phyloP scores from a whole-genome alignment of 2,797 vertebrate species.

The Podarcis lilfordi region DNA sequence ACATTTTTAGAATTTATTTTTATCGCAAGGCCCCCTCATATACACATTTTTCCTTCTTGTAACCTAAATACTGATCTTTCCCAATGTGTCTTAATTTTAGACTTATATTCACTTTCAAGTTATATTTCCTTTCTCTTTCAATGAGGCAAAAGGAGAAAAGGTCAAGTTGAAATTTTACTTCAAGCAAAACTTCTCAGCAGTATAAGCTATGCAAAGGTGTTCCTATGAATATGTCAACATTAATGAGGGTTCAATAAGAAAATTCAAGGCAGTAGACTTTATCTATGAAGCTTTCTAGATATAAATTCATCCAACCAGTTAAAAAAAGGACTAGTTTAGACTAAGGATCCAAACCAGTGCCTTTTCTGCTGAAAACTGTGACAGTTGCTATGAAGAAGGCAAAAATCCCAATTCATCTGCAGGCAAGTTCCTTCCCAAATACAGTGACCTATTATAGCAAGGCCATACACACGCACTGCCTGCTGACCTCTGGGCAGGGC shows the following conservation, averaged over 20 bases:
- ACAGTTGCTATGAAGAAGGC: no score
- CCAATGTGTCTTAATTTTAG: neutral
- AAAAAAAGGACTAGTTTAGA: neutral
- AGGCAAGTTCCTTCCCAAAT: no score
- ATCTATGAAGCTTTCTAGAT: neutral
- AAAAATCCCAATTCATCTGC: no score
- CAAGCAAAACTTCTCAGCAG: neutral
- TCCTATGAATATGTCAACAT: neutral
- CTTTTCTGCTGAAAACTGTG: no score
- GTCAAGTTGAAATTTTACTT: constrained; percentile 2
- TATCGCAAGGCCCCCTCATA: neutral
- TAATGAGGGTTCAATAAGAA: neutral
- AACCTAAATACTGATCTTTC: neutral
- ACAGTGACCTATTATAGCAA: no score
- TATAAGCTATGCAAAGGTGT: neutral
- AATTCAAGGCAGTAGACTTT: neutral
- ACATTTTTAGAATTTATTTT: neutral
- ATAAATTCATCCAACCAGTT: neutral
- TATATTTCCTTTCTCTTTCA: neutral
- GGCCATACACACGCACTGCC: no score
- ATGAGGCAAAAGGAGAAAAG: neutral
- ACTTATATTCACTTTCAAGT: neutral
- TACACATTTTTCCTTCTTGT: neutral
- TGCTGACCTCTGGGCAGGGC: no score
- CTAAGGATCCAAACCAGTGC: no score